Evolutionary conservation across 2,113 vertebrate genomes (phyloP).

Genomic region (Naja naja): DNA sequence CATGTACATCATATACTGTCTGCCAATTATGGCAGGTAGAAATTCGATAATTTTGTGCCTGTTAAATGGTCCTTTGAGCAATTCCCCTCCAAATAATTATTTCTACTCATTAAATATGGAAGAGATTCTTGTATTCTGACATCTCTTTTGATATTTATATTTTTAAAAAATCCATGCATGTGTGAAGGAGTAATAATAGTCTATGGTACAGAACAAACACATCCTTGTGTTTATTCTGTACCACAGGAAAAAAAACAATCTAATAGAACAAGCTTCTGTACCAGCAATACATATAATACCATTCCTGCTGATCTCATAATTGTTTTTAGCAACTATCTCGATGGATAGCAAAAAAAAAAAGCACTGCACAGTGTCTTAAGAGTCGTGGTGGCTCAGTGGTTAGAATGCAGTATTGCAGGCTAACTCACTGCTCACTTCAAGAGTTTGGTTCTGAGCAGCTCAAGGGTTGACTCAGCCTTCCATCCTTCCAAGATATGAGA

Average conservation of each 20-base stretch:
- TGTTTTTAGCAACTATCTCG: neutral
- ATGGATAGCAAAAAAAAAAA: neutral
- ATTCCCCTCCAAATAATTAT: neutral
- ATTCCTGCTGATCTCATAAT: neutral
- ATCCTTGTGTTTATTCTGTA: too few relatives aligned
- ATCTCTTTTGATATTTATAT: neutral
- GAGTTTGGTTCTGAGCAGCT: too few relatives aligned
- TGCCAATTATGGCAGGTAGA: neutral
- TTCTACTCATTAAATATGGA: neutral
- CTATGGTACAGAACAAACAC: too few relatives aligned
- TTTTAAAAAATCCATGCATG: neutral
- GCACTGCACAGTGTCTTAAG: fast-evolving
- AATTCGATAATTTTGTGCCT: neutral
- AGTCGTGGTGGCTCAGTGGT: neutral
- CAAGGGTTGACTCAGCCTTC: neutral
- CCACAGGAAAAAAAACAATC: neutral
- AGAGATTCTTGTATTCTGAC: neutral
- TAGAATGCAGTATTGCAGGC: neutral
- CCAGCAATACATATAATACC: neutral
- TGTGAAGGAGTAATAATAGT: neutral
- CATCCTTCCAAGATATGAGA: too few relatives aligned
- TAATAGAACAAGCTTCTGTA: neutral
- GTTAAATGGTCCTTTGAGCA: neutral
- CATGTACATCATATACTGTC: neutral
- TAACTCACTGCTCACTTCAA: neutral